Evolutionary conservation across 2,113 vertebrate genomes (phyloP).

Genomic region (Orientallactaga bullata): DNA sequence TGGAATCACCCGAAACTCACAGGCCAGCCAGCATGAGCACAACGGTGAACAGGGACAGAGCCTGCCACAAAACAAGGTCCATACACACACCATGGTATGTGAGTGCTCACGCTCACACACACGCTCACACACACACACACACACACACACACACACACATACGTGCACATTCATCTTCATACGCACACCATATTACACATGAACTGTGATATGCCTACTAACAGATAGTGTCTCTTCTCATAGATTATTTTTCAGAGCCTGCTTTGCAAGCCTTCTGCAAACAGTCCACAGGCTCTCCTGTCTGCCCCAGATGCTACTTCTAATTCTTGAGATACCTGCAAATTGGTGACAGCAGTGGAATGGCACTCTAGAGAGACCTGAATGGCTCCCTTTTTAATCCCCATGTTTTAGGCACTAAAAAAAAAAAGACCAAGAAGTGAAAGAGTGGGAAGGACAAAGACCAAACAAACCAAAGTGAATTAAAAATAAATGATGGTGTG

Average conservation of each 20-base stretch:
- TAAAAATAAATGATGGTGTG: slow-evolving; percentile 62
- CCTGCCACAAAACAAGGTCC: too few relatives aligned
- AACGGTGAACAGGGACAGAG: too few relatives aligned
- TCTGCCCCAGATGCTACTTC: slow-evolving; percentile 5
- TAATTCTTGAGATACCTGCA: background rate
- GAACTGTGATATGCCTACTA: background rate
- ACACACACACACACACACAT: too few relatives aligned
- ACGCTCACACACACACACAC: too few relatives aligned
- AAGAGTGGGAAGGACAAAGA: slow-evolving; percentile 65
- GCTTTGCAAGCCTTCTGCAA: background rate
- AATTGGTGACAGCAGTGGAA: background rate
- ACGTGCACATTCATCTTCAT: background rate
- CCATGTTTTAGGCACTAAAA: slow-evolving; percentile 47
- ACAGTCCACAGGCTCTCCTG: background rate
- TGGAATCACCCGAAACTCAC: too few relatives aligned
- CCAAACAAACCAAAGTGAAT: slow-evolving; percentile 57
- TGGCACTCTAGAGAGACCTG: slow-evolving; percentile 1
- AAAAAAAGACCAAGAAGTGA: slow-evolving; percentile 48
- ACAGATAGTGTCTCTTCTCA: background rate
- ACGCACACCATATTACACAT: background rate
- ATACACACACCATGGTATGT: too few relatives aligned
- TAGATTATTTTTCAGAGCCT: slow-evolving; percentile 10
- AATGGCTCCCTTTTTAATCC: background rate
- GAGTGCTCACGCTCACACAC: too few relatives aligned
- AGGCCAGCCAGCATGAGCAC: too few relatives aligned